Evolutionary conservation across 1,140 invertebrate species (phyloP), one percentile per base, ranked within the genome.

Genomic region (Lysiphlebus fabarum): DNA sequence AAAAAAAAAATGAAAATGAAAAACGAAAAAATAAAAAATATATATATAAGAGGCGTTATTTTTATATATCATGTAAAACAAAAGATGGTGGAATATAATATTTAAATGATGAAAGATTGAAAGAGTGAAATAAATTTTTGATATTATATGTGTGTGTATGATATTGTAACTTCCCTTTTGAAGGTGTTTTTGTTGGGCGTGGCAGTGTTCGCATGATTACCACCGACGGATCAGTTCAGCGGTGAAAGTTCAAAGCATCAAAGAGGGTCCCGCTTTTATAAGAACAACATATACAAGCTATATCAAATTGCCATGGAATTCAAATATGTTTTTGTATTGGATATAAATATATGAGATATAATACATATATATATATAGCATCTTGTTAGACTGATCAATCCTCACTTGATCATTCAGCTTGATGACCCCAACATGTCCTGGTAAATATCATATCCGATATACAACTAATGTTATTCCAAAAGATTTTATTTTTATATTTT

Each of bases 201-300:
- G 75, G 76, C 75, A 53, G 69, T 71, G 70, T 63, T 70, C 72
- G 71, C 70, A 69, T 77, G 76, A 78, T 78, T 78, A 78, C 76
- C 75, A 70, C 73, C 14, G 69, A 71, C 17, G 75, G 72, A 75
- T 76, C 76, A 75, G 76, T 78, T 74, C 68, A 34, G 49, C 76
- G 76, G 76, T 77, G 75, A 78, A 73, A 77, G 76, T 78, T 77
- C 75, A 78, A 78, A 77, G 76, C 74, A 76, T 77, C 76, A 78
- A 78, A 78, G 74, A 68, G 67, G 71, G 70, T 67, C 67, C 75
- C 77, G 74, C 68, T 66, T 71, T 70, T 67, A 36, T 67, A 73
- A 49, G 17, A 26, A 26, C 17, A 26, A 26, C 17, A 26, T 1
- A 26, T 4, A 26, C 17, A 2, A 26, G 17, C 17, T 26, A 26